Evolutionary conservation across 2,113 vertebrate genomes (phyloP).

Genomic region (Mola mola): DNA sequence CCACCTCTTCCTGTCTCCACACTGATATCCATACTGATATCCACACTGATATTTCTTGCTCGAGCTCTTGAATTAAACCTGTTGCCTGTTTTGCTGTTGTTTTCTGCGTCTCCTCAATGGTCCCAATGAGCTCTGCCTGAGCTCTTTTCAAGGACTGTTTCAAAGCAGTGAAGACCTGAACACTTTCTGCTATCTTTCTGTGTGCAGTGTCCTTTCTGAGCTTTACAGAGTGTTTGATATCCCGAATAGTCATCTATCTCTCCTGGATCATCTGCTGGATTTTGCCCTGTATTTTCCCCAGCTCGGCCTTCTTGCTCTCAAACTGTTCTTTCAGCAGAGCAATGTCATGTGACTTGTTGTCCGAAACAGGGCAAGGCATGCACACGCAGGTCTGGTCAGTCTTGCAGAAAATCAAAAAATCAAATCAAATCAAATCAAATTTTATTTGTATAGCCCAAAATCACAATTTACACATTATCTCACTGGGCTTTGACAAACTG

Average conservation of each 20-base stretch:
- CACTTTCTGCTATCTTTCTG: background rate
- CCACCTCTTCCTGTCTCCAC: background rate
- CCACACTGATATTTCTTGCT: background rate
- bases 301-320: background rate
- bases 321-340: background rate
- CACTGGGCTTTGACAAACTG: too few relatives aligned
- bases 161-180: background rate
- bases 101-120: background rate
- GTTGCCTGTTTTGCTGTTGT: background rate
- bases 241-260: background rate
- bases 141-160: background rate
- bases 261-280: background rate
- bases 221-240: background rate
- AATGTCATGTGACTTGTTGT: constrained; percentile 3
- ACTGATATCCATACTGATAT: too few relatives aligned
- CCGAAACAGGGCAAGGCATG: background rate
- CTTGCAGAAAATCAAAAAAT: constrained; percentile 8
- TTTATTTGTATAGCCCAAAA: too few relatives aligned
- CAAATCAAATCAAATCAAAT: too few relatives aligned
- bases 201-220: background rate
- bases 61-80: background rate
- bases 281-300: background rate
- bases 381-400: background rate
- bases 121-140: background rate
- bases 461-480: too few relatives aligned